These are phyloP conservation scores for Tapirus terrestris DNA, from an alignment of 2,113 vertebrate species.

Conservation along the genomic window DNA sequence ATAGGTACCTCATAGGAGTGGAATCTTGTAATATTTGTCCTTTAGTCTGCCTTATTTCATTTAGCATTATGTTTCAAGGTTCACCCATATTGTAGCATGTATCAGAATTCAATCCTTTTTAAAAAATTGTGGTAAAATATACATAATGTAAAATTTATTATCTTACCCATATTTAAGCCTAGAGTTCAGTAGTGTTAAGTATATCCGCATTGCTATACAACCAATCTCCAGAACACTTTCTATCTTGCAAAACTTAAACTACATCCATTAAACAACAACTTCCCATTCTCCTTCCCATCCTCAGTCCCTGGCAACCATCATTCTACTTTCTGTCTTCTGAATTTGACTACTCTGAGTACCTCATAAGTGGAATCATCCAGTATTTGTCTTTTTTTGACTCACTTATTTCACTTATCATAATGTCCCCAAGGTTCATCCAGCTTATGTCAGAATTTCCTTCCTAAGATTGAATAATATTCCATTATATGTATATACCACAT, in stretches of 20 bases:
- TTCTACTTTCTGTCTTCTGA: neutral
- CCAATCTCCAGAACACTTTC: too few relatives aligned
- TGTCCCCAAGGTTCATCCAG: neutral
- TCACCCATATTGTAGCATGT: too few relatives aligned
- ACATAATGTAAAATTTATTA: too few relatives aligned
- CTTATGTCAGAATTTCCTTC: neutral
- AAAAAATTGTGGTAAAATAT: too few relatives aligned
- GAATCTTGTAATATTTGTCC: too few relatives aligned
- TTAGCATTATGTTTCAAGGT: too few relatives aligned
- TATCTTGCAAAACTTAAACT: neutral
- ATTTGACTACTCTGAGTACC: neutral
- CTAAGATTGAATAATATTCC: neutral
- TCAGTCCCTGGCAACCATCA: neutral
- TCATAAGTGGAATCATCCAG: neutral
- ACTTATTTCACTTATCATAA: neutral
- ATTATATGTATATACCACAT: neutral
- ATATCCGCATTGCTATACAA: too few relatives aligned
- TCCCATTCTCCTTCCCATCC: neutral
- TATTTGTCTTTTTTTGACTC: neutral
- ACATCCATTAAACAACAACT: neutral
- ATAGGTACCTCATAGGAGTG: too few relatives aligned
- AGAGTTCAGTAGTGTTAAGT: too few relatives aligned
- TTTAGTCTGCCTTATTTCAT: too few relatives aligned
- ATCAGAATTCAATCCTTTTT: too few relatives aligned
- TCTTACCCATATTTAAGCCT: too few relatives aligned